Evolutionary conservation across 2,113 vertebrate genomes (phyloP), one percentile per base, ranked within the genome.

Genomic region (Campylorhamphus procurvoides): DNA sequence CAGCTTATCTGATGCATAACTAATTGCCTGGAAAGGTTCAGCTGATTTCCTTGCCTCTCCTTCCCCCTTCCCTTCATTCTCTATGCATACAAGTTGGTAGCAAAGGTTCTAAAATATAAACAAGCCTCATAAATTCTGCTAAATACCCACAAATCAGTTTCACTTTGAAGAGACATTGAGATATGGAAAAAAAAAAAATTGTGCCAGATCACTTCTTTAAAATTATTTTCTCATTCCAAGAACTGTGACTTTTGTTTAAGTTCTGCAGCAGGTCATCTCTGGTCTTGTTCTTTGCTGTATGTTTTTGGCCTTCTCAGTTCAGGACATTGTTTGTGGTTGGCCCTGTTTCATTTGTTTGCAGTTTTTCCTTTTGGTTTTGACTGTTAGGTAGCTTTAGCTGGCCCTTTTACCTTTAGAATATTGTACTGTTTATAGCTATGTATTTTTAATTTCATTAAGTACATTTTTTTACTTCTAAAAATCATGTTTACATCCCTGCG

Each of bases 21-120:
- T 96, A 96, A 97, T 94, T 97, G 83, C 67, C 84, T 97, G 75
- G 89, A 96, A 98, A 95, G 50, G 55, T 94, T 96, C 81, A 71
- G 53, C 71, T 95, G 86, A 93, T 95, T 97, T 88, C 63, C 53
- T 59, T 74, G 25, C 46, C 42, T 71, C 46, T 77, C 14, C 53
- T 71, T 68, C 19, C 23, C 29, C 16, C 28, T 74, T 67, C 5
- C 4, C 60, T 75, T 68, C 42, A 44, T 84, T 90, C 62, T 18
- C 12, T 28, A 84, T 46, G 35, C 47, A 76, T 77, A 33, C 7
- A 94, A 75, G 31, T 84, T 50, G 31, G n/a, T 83, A 84, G 42
- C 40, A 87, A 90, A 91, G 35, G 93, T 87, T 88, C 87, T 74
- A 29, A 81, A 95, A 87, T 55, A 73, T 59, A 79, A 95, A 18